Evolutionary conservation across 2,888 invertebrate species (phyloP).

Genomic region (Heterodera filipjevi): DNA sequence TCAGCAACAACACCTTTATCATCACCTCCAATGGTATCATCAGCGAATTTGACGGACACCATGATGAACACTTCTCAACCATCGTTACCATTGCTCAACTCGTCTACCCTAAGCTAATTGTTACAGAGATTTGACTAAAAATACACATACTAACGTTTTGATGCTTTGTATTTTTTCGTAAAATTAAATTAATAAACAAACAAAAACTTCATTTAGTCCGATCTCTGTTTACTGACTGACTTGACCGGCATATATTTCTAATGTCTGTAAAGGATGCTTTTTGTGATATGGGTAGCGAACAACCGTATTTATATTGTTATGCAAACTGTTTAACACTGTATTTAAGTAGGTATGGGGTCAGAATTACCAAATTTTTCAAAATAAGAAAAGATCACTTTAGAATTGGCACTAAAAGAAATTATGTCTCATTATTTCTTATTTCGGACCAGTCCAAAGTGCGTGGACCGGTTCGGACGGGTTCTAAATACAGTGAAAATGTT

Average conservation of each 20-base stretch:
- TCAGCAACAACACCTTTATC: no score
- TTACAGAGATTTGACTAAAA: background rate
- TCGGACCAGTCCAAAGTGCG: no score
- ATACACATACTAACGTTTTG: background rate
- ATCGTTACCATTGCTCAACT: constrained; percentile 4
- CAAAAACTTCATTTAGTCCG: background rate
- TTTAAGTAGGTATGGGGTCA: no score
- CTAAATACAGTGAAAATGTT: no score
- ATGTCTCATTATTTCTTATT: no score
- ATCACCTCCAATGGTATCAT: no score
- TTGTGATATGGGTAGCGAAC: background rate
- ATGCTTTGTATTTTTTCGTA: background rate
- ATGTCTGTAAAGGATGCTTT: background rate
- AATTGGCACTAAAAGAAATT: no score
- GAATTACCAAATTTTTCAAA: no score
- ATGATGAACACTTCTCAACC: background rate
- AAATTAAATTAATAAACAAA: background rate
- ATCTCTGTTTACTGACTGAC: background rate
- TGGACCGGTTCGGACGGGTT: no score
- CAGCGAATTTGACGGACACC: background rate
- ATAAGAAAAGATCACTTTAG: no score
- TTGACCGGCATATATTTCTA: background rate
- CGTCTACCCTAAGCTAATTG: background rate
- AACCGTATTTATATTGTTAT: background rate
- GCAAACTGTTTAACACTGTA: background rate